These are phyloP conservation scores for Caenorhabditis doughertyi DNA, from an alignment of 2,888 invertebrate species.

Conservation along the genomic window DNA sequence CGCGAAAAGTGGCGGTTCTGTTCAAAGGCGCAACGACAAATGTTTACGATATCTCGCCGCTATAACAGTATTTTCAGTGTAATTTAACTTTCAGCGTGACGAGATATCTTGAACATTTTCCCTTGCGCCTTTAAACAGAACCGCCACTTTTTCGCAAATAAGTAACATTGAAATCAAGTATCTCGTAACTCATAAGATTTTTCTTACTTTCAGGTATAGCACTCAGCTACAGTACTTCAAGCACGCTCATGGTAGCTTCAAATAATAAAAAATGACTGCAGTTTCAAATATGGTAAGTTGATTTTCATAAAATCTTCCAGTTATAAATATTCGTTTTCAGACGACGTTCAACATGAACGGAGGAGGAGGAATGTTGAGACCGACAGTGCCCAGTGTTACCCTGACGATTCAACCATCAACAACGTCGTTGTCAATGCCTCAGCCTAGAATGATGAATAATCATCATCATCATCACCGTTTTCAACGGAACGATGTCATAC, in stretches of 20 bases:
- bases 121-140: no score
- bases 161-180: no score
- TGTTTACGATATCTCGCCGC: no score
- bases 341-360: constrained; percentile 52
- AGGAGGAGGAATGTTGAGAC: constrained; percentile 27
- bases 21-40: no score
- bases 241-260: not conserved
- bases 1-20: no score
- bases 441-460: not conserved
- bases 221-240: no score
- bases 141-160: no score
- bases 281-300: constrained; percentile 50
- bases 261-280: constrained; percentile 43
- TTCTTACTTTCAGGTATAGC: constrained; percentile 11
- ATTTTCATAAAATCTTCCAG: not conserved
- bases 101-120: no score
- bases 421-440: constrained; percentile 16
- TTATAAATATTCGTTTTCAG: constrained; percentile 20
- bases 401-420: constrained; percentile 65
- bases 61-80: no score
- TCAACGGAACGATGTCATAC: constrained; percentile 35
- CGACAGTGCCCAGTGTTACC: constrained; percentile 52
- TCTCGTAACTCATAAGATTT: no score
- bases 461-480: constrained; percentile 25
- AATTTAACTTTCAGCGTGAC: no score